phyloP scores from a whole-genome alignment of 2,888 invertebrate species.

The Athalia cordata region DNA sequence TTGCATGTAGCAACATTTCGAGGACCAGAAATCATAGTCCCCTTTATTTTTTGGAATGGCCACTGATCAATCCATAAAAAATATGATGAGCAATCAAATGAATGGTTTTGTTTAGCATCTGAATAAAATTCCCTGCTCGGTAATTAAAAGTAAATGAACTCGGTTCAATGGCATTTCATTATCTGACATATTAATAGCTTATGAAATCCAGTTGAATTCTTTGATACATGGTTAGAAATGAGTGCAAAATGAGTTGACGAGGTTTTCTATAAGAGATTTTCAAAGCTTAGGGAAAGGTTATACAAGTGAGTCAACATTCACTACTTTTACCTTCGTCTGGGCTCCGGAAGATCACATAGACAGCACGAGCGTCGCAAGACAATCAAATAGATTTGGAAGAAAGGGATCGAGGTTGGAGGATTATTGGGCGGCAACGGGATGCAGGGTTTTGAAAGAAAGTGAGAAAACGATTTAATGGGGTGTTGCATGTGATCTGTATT shows the following conservation, averaged over 20 bases:
- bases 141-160: neutral
- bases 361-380: slow-evolving; percentile 26
- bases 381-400: slow-evolving; percentile 9
- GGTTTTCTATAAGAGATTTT: slow-evolving; percentile 11
- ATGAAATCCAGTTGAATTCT: too few relatives aligned
- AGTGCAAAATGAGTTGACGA: slow-evolving; percentile 1
- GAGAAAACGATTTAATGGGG: neutral
- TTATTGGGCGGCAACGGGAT: neutral
- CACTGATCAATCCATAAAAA: neutral
- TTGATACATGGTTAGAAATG: neutral
- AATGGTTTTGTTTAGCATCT: slow-evolving; percentile 12
- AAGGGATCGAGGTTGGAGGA: slow-evolving; percentile 17
- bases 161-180: neutral
- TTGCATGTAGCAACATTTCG: too few relatives aligned
- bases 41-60: too few relatives aligned
- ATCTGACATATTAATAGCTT: too few relatives aligned
- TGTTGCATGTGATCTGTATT: too few relatives aligned
- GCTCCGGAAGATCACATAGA: slow-evolving; percentile 18
- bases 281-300: slow-evolving; percentile 8
- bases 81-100: neutral
- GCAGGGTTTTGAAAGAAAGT: neutral
- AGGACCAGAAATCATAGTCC: too few relatives aligned
- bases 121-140: slow-evolving; percentile 31
- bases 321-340: slow-evolving; percentile 41
- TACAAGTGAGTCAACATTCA: slow-evolving; percentile 23